Evolutionary conservation across 1,140 invertebrate species (phyloP).

Genomic region (Temnothorax longispinosus): DNA sequence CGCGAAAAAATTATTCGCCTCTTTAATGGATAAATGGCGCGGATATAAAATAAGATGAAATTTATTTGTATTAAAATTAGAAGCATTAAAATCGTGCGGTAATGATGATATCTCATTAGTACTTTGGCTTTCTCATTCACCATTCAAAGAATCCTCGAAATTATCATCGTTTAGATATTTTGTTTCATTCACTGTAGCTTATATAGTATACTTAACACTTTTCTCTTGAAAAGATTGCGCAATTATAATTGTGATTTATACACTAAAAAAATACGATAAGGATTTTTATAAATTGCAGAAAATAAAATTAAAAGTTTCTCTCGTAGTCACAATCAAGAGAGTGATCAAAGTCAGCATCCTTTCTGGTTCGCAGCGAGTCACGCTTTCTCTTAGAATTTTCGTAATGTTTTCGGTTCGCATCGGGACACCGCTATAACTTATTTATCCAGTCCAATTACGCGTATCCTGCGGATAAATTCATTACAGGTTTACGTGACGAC

Average conservation of each 20-base stretch:
- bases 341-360: neutral
- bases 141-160: neutral
- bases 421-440: slow-evolving; percentile 4
- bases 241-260: neutral
- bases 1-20: slow-evolving; percentile 36
- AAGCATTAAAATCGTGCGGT: neutral
- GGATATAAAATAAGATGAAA: neutral
- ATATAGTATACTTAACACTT: neutral
- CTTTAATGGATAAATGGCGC: slow-evolving; percentile 25
- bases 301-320: neutral
- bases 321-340: neutral
- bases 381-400: neutral
- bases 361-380: neutral
- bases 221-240: neutral
- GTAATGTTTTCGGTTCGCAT: slow-evolving; percentile 1
- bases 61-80: slow-evolving; percentile 42
- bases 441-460: slow-evolving; percentile 47
- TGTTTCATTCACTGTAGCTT: neutral
- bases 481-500: slow-evolving; percentile 17
- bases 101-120: neutral
- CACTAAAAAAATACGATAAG: neutral
- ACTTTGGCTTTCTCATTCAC: neutral
- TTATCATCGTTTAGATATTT: neutral
- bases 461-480: slow-evolving; percentile 28
- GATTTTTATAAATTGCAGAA: neutral